Evolutionary conservation across 2,888 invertebrate species (phyloP), one percentile per base, ranked within the genome.

Genomic region (Zaprionus obscuricornis): DNA sequence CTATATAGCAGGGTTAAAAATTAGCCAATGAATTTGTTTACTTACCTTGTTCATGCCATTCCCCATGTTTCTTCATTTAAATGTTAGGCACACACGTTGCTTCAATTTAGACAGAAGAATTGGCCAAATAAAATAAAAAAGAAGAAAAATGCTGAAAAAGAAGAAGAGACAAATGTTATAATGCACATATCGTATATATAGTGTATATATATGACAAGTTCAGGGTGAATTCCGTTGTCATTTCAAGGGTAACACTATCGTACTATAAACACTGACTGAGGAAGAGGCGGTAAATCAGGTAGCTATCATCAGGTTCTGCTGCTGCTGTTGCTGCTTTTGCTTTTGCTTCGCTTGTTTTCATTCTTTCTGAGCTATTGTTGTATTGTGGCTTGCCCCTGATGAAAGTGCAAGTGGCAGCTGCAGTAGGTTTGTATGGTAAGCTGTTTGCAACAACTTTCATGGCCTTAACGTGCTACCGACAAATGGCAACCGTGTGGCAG

Each of bases 11-110:
- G n/a, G n/a, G n/a, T n/a, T n/a, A n/a, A n/a, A n/a, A n/a, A n/a
- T n/a, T n/a, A n/a, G n/a, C n/a, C n/a, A n/a, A n/a, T 22, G 22
- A 37, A 20, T 40, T 45, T 11, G 16, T 2, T 18, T 1, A 13
- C 90, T 92, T 91, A 95, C 96, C 95, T 95, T 96, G 91, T 96
- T 96, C 96, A 96, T 96, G 91, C 96, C 96, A 94, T 96, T 96
- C 91, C 96, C 96, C 96, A 96, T 94, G 90, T 87, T 91, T 90
- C 87, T 67, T 85, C 89, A 88, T 89, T 83, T 88, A 89, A 87
- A 74, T 73, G 72, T 65, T 60, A n/a, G n/a, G 79, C 75, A 24
- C 42, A 42, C 63, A 46, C 50, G 47, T 43, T 75, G 20, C 73
- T 51, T 52, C 66, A 76, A 75, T 75, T 68, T n/a, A n/a, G 62